Percentiles rank a stretch among this genome's conserved stretches.
Conservation (phyloP, 2,888 invertebrate species). For the Phyto melanocephala region DNA sequence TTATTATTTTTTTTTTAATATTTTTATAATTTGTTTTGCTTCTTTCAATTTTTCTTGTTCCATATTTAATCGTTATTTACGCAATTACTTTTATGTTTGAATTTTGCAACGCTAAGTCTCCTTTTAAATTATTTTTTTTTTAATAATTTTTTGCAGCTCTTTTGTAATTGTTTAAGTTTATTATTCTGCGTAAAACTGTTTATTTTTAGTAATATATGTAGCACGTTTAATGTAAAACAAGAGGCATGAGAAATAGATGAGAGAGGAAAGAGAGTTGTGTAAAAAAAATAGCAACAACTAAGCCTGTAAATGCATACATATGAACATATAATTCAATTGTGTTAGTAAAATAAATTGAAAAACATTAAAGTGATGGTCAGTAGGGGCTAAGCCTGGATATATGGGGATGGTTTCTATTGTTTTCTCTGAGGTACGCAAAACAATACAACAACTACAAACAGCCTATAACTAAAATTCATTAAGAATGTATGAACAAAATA, state of each 20-base stretch:
- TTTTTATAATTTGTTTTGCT: neutral
- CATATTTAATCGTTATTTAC: slow-evolving; percentile 14
- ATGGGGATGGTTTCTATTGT: neutral
- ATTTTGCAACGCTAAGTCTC: neutral
- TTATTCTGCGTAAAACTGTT: slow-evolving; percentile 32
- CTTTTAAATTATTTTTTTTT: too few species aligned
- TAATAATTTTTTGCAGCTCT: neutral
- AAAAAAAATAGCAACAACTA: neutral
- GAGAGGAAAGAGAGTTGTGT: too few species aligned
- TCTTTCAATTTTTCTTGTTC: neutral
- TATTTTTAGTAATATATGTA: slow-evolving; percentile 40
- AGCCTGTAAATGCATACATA: too few species aligned
- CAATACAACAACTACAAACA: neutral
- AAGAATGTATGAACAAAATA: neutral
- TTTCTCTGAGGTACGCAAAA: neutral
- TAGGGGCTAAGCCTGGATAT: neutral
- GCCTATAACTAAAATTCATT: neutral
- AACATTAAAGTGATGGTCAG: slow-evolving; percentile 28
- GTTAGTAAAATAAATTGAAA: slow-evolving; percentile 4
- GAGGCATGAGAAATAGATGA: neutral
- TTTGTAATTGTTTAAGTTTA: neutral
- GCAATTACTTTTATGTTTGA: neutral
- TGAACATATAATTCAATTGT: neutral
- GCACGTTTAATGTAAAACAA: slow-evolving; percentile 1
- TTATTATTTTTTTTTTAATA: neutral